phyloP scores from a whole-genome alignment of 2,888 invertebrate species.

The Amphimallon solstitiale region DNA sequence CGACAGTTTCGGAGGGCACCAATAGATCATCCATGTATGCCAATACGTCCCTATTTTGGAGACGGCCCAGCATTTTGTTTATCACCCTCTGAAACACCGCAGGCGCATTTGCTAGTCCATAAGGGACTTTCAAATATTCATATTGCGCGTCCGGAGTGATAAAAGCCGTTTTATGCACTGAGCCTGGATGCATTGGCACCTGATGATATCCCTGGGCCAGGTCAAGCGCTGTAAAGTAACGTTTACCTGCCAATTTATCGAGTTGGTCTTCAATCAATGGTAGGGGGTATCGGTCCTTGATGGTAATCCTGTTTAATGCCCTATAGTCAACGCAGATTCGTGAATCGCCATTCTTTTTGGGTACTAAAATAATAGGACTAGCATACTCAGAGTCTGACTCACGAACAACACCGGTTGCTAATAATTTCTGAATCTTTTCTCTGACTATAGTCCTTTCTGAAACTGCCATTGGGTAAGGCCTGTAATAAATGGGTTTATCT shows the following conservation, averaged over 20 bases:
- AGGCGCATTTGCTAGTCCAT: no score
- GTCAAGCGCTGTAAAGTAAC: no score
- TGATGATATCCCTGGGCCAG: no score
- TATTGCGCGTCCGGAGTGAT: no score
- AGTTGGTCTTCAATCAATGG: slow-evolving; percentile 12
- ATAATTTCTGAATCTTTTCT: slow-evolving; percentile 43
- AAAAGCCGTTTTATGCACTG: no score
- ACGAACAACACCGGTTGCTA: slow-evolving; percentile 43
- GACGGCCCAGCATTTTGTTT: no score
- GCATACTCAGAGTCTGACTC: slow-evolving; percentile 43
- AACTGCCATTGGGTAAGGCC: slow-evolving; percentile 50
- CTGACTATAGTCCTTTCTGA: slow-evolving; percentile 43
- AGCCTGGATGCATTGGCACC: no score
- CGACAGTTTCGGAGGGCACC: slow-evolving; percentile 12
- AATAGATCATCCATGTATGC: slow-evolving; percentile 30
- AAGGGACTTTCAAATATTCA: no score
- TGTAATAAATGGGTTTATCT: slow-evolving; percentile 49
- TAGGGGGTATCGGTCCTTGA: slow-evolving; percentile 41
- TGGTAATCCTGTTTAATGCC: slow-evolving; percentile 16
- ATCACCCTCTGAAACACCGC: no score
- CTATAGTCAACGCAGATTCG: slow-evolving; percentile 24
- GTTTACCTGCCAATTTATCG: background rate
- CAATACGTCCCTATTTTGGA: no score
- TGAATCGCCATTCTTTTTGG: no score
- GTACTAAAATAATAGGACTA: slow-evolving; percentile 23